Base-by-base conservation (phyloP, 2,888 invertebrate genomes). In the Catocala sponsa region DNA sequence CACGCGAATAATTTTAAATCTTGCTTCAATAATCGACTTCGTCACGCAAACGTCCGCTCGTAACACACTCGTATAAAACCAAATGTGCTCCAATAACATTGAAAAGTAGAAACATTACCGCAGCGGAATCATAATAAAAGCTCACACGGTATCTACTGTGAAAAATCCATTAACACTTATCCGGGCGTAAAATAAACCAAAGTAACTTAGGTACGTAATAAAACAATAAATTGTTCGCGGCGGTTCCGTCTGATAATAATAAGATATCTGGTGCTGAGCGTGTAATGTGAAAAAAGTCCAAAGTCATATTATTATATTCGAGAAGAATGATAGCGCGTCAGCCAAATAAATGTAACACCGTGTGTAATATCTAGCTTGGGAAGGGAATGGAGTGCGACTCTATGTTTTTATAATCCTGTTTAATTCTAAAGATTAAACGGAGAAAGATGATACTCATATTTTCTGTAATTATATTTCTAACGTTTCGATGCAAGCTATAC, bases 141-240 rank as follows among this genome's bases (percentile, higher is more conserved):
- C 80, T 75, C 85, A 78, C 79, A 76, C 83, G 80, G 81, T 80
- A 83, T 84, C 76, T 79, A 73, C 79, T 78, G 79, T 82, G 85
- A 85, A 86, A 87, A 85, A 86, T 88, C 88, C 88, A 91, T 91
- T 92, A 90, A 87, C 85, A 85, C 81, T 83, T 81, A 86, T 83
- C 86, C 83, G 78, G 68, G 83, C 79, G 83, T 85, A 84, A 88
- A 87, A 87, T 86, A 87, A 86, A 84, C 81, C 80, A 81, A 79
- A 82, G 79, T 81, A 82, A 76, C 68, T 72, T 66, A 75, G 71
- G 70, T 76, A 63, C 56, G 82, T 85, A 83, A 78, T 85, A 85
- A 87, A 86, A 86, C 80, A 86, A 85, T 84, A 87, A 82, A 83
- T 85, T 86, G 78, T 81, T 72, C 73, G 41, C 61, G 63, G 74